A percentile compares a stretch with the other conserved stretches of the same genome.
These are phyloP conservation scores for Hydraecia micacea DNA, from an alignment of 2,888 invertebrate genomes.

Conservation along the genomic window DNA sequence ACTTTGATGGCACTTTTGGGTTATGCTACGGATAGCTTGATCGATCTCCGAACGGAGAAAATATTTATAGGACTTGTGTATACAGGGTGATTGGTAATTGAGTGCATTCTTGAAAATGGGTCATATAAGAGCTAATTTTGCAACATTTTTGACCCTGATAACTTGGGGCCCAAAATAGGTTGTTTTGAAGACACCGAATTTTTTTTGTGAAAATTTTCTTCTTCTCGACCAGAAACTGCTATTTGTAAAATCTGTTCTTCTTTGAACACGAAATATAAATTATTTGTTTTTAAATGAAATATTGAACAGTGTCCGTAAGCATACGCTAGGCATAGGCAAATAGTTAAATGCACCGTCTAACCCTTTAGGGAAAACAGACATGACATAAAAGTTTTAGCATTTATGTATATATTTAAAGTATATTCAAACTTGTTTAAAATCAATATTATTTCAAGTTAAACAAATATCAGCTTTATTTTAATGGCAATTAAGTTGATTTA, in stretches of 20 bases:
- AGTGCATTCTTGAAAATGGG: neutral
- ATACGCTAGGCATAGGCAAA: too few species aligned
- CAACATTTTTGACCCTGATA: neutral
- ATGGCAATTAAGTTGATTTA: too few species aligned
- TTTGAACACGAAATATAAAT: neutral
- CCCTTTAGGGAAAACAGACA: too few species aligned
- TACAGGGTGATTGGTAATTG: neutral
- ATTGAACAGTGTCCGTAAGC: neutral
- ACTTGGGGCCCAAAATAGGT: neutral
- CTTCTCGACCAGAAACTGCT: neutral
- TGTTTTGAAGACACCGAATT: neutral
- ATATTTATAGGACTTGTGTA: slow-evolving; percentile 1
- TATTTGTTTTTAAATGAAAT: neutral
- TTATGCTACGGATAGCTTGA: neutral
- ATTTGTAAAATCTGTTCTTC: neutral
- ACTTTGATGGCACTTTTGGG: neutral
- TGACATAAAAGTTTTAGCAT: neutral
- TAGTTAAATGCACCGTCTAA: too few species aligned
- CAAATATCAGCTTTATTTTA: too few species aligned
- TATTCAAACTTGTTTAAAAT: too few species aligned
- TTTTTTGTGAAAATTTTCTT: neutral
- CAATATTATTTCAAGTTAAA: too few species aligned
- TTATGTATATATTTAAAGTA: too few species aligned
- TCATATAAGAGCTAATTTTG: neutral
- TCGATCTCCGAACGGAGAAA: neutral